Evolutionary conservation across 2,888 invertebrate species (phyloP).

Genomic region (Asteroscopus sphinx): DNA sequence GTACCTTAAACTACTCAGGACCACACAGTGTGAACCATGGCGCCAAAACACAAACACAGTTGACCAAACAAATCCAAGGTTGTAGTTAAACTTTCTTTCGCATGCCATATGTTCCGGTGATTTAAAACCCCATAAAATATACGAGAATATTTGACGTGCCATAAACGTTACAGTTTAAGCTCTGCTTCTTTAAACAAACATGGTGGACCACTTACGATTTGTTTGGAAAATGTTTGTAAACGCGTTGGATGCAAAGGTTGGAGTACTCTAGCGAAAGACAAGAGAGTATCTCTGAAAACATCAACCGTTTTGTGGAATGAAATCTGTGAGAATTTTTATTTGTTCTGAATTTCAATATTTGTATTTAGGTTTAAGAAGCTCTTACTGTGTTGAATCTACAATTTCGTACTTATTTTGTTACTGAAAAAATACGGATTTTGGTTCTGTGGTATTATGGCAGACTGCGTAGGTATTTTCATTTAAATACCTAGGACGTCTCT

Average conservation of each 20-base stretch:
- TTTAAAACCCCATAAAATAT: constrained; percentile 40
- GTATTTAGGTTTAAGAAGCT: too few relatives aligned
- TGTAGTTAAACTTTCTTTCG: constrained; percentile 7
- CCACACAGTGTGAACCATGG: too few relatives aligned
- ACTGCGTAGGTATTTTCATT: too few relatives aligned
- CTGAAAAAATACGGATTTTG: too few relatives aligned
- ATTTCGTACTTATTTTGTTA: too few relatives aligned
- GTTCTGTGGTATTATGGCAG: too few relatives aligned
- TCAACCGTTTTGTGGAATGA: not conserved
- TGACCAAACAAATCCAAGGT: constrained; percentile 16
- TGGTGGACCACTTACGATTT: constrained; percentile 44
- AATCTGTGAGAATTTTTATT: not conserved
- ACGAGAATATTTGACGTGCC: constrained; percentile 32
- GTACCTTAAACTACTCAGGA: too few relatives aligned
- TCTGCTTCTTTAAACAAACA: constrained; percentile 40
- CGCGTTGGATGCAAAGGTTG: not conserved
- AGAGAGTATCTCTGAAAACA: not conserved
- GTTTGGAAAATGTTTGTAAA: constrained; percentile 21
- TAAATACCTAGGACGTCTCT: too few relatives aligned
- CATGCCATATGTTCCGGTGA: constrained; percentile 22
- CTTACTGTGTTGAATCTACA: too few relatives aligned
- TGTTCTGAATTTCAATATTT: too few relatives aligned
- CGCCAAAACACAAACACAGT: not conserved
- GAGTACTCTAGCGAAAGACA: not conserved
- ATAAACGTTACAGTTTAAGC: constrained; percentile 29